phyloP scores from a whole-genome alignment of 2,113 vertebrate genomes.

The Myodes glareolus region DNA sequence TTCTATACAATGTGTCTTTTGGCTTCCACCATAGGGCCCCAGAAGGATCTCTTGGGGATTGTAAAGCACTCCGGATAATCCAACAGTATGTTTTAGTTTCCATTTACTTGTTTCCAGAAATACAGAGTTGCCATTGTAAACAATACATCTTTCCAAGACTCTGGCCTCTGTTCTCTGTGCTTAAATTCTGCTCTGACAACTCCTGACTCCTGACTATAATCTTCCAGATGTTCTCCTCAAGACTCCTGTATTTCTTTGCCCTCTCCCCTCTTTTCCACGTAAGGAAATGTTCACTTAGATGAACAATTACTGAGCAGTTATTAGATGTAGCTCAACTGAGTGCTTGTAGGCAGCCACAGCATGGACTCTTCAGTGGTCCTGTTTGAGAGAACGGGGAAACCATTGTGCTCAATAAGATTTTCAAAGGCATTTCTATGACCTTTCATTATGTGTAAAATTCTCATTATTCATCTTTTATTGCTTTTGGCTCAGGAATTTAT shows the following conservation, averaged over 20 bases:
- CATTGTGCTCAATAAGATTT: conserved; percentile 33
- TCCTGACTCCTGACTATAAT: not conserved
- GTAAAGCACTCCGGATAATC: not conserved
- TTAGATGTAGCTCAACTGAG: not conserved
- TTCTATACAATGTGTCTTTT: not conserved
- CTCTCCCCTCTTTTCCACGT: not conserved
- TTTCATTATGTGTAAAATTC: conserved; percentile 31
- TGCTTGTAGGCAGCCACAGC: not conserved
- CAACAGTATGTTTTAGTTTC: not conserved
- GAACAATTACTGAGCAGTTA: not conserved
- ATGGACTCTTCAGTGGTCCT: not conserved
- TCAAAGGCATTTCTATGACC: not conserved
- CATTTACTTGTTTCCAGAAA: not conserved
- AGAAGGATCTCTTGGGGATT: not conserved
- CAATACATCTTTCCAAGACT: not conserved
- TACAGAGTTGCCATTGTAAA: not conserved
- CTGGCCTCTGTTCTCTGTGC: not conserved
- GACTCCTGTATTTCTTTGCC: not conserved
- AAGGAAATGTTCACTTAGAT: not conserved
- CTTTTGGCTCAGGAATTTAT: conserved; percentile 56
- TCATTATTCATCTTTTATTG: not conserved
- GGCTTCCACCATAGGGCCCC: not conserved
- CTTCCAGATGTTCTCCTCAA: not conserved
- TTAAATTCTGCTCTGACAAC: not conserved
- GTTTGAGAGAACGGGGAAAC: not conserved